Base-by-base conservation (phyloP, 2,797 vertebrate genomes). In the Meriones psammophilus region DNA sequence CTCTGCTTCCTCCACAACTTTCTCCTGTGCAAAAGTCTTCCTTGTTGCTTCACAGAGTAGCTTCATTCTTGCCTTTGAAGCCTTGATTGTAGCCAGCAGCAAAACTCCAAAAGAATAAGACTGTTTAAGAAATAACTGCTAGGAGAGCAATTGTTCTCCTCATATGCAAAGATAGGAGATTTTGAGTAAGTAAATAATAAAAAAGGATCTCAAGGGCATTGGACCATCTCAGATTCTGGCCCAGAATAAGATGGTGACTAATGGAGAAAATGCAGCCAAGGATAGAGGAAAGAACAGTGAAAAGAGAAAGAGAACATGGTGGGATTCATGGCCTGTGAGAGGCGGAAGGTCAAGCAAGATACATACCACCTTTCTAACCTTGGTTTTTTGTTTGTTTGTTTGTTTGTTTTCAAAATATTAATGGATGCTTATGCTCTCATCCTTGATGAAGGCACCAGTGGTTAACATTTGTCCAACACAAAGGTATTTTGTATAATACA, bases 1-100 rank as follows among this genome's bases (percentile, higher is more conserved):
- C 46, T 17, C 17, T 69, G 26, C 39, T 87, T 69, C 78, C 26
- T 46, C 92, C 22, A 33, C 64, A 39, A 28, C 42, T 68, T 69
- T 22, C 13, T 54, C 24, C 22, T 30, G 10, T 33, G 22, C 50
- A 58, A 62, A 28, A 12, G 36, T 54, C 74, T 84, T 73, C 69
- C 17, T 90, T 93, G 50, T 46, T 77, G 28, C 17, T 60, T 92
- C 26, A 39, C 12, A 79, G 26, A 95, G 33, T 54, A 74, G 10
- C 46, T 89, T 88, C 36, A 30, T 33, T 91, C 73, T 88, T 20
- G 77, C 30, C 74, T 94, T 77, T 92, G 56, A 95, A 85, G 8
- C 2, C 42, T 92, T 81, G 39, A 42, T 15, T 0, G 9, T 68
- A 94, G 74, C 15, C 78, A 91, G 69, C 7, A 74, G 4, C 22